phyloP scores from a whole-genome alignment of 2,797 vertebrate genomes.

The Carcharodon carcharias region DNA sequence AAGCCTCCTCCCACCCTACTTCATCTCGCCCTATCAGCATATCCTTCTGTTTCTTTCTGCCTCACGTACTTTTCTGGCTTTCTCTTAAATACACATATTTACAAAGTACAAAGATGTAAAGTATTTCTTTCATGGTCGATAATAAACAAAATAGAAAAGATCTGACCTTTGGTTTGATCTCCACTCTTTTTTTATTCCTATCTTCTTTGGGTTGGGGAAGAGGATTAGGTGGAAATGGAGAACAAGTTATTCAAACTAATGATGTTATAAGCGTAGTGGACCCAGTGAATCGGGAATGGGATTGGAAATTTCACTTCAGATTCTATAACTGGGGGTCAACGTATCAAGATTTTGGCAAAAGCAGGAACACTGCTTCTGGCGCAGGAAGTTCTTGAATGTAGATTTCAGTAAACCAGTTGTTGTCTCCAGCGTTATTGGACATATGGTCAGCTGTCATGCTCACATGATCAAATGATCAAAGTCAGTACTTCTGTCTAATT shows the following conservation, averaged over 20 bases:
- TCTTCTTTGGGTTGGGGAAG: background rate
- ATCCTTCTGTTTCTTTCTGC: background rate
- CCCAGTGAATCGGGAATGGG: too few relatives aligned
- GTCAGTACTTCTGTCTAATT: constrained; percentile 81
- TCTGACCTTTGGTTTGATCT: background rate
- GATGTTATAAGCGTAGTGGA: background rate
- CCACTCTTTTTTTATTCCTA: background rate
- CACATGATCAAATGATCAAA: constrained; percentile 83
- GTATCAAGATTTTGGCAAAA: background rate
- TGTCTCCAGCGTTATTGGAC: constrained; percentile 66
- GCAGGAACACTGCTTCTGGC: background rate
- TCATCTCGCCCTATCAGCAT: background rate
- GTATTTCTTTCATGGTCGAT: background rate
- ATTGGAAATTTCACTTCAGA: background rate
- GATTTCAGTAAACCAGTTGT: constrained; percentile 58
- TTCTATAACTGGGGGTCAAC: background rate
- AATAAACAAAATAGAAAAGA: background rate
- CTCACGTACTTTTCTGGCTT: background rate
- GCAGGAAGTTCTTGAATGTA: background rate
- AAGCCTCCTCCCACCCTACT: background rate
- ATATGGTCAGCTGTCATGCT: constrained; percentile 91
- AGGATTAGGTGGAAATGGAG: background rate
- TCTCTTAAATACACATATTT: background rate
- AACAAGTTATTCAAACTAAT: background rate
- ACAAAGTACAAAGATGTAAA: background rate